Conservation (phyloP, 2,888 invertebrate species). For the Bruchidius siliquastri region DNA sequence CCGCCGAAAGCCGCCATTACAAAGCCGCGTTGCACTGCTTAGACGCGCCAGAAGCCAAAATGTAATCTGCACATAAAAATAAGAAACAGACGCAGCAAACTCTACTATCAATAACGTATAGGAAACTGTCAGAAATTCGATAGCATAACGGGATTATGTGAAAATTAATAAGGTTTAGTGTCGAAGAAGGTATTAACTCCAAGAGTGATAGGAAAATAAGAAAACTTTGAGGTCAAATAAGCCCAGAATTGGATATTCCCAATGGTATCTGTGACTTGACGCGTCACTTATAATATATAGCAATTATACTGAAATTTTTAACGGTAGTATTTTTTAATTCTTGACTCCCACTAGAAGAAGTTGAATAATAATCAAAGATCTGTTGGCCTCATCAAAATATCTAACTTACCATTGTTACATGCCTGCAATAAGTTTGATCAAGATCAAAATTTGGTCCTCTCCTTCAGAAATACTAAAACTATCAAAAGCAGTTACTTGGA, state of each 20-base stretch:
- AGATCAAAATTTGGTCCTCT: too few species aligned
- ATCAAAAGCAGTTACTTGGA: too few species aligned
- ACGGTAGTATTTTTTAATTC: too few species aligned
- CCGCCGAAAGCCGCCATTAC: not conserved
- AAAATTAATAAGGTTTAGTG: not conserved
- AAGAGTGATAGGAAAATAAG: not conserved
- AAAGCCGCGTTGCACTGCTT: not conserved
- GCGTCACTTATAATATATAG: too few species aligned
- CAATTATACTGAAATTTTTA: too few species aligned
- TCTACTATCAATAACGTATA: not conserved
- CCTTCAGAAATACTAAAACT: too few species aligned
- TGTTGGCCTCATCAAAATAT: too few species aligned
- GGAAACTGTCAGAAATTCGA: not conserved
- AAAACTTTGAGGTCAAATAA: not conserved
- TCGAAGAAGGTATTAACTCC: not conserved
- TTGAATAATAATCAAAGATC: too few species aligned
- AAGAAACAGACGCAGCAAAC: not conserved
- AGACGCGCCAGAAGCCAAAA: not conserved
- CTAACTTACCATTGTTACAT: too few species aligned
- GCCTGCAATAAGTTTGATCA: too few species aligned
- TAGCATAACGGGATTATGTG: not conserved
- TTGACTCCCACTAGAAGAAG: too few species aligned
- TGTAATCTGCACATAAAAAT: not conserved
- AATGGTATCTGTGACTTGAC: too few species aligned
- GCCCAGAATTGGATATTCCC: not conserved